phyloP scores from a whole-genome alignment of 1,140 invertebrate genomes.

The Neelides sp. region DNA sequence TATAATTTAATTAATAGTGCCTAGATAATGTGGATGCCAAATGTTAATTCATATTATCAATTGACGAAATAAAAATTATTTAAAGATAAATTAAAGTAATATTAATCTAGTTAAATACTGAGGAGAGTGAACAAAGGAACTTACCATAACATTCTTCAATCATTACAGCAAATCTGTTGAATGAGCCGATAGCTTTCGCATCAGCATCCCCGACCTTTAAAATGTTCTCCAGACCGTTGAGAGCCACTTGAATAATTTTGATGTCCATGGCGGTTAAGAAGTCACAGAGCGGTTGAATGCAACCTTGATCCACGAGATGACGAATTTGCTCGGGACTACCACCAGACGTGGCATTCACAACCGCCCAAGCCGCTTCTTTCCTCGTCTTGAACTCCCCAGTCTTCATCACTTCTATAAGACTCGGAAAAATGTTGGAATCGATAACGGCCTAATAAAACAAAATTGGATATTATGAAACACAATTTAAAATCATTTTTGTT shows the following conservation, averaged over 20 bases:
- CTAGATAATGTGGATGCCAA: too few species aligned
- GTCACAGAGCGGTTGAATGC: conserved; percentile 89
- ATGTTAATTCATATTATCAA: too few species aligned
- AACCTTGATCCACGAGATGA: conserved; percentile 51
- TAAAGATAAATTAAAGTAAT: conserved; percentile 3
- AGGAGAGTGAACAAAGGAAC: conserved; percentile 21
- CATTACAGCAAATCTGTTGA: conserved; percentile 80
- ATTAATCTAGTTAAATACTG: background rate
- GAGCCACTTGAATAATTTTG: conserved; percentile 94
- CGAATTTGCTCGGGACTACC: conserved; percentile 85
- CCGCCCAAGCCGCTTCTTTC: conserved; percentile 96
- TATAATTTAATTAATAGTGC: background rate
- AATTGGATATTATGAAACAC: conserved; percentile 12
- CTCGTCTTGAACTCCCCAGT: conserved; percentile 92
- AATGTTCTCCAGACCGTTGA: conserved; percentile 94
- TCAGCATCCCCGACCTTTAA: conserved; percentile 79
- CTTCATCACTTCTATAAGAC: conserved; percentile 76
- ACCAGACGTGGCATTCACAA: conserved; percentile 92
- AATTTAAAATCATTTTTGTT: conserved; percentile 6
- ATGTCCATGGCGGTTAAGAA: conserved; percentile 83
- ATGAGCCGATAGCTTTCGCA: conserved; percentile 48
- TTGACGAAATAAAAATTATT: too few species aligned
- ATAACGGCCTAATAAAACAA: conserved; percentile 65
- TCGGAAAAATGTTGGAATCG: conserved; percentile 87
- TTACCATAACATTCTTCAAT: conserved; percentile 94